Evolutionary conservation across 2,113 vertebrate genomes (phyloP).

Genomic region (Stigmatopora argus): DNA sequence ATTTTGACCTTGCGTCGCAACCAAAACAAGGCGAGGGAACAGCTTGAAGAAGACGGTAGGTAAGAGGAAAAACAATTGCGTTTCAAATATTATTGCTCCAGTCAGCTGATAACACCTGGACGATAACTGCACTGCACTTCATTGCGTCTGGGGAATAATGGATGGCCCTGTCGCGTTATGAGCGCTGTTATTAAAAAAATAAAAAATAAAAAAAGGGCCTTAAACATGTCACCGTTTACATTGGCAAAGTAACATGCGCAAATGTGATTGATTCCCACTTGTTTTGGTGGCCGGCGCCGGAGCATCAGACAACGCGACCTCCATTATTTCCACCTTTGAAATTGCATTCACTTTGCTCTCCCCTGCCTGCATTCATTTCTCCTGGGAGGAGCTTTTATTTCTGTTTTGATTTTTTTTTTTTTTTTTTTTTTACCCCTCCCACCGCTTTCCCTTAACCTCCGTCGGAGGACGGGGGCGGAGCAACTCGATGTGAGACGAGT

Average conservation of each 20-base stretch:
- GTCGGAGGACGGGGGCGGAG: constrained; percentile 61
- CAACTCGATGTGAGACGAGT: constrained; percentile 51
- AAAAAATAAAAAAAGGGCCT: constrained; percentile 19
- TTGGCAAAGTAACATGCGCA: constrained; percentile 42
- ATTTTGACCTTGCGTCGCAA: constrained; percentile 66
- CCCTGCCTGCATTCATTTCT: constrained; percentile 67
- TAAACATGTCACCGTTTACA: constrained; percentile 52
- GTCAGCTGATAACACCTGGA: constrained; percentile 44
- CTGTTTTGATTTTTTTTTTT: neutral
- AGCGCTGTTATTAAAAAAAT: constrained; percentile 49
- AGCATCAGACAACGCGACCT: constrained; percentile 65
- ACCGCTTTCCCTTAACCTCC: constrained; percentile 58
- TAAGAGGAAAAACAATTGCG: constrained; percentile 23
- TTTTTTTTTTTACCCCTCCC: neutral
- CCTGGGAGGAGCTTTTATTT: constrained; percentile 51
- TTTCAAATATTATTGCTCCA: constrained; percentile 53
- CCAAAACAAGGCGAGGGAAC: constrained; percentile 46
- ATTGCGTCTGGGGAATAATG: constrained; percentile 23
- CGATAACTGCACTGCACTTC: constrained; percentile 34
- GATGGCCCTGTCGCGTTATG: constrained; percentile 40
- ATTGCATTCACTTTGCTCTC: constrained; percentile 64
- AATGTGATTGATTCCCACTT: constrained; percentile 61
- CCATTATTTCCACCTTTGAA: constrained; percentile 68
- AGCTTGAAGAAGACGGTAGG: constrained; percentile 34
- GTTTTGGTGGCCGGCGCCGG: constrained; percentile 52